A percentile compares a stretch with the other conserved stretches of the same genome.
These are phyloP conservation scores for Trinectes maculatus DNA, from an alignment of 2,113 vertebrate genomes.

Conservation along the genomic window DNA sequence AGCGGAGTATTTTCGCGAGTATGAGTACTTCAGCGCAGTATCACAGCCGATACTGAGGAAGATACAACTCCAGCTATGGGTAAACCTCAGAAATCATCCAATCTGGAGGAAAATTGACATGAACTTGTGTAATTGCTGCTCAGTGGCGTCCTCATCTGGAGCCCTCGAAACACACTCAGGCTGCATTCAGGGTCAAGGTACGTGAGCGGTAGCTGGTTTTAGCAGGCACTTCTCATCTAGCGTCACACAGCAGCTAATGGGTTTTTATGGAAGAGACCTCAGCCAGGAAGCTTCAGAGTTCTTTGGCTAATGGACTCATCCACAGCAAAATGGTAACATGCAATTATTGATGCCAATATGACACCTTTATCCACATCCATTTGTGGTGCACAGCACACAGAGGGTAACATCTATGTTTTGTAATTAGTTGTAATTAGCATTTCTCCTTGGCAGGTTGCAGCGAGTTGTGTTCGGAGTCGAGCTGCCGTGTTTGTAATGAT, in stretches of 20 bases:
- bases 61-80: too few species aligned
- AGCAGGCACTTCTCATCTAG: conserved; percentile 31
- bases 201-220: conserved; percentile 48
- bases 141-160: conserved; percentile 33
- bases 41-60: too few species aligned
- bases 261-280: conserved; percentile 70
- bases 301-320: conserved; percentile 69
- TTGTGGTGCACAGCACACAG: conserved; percentile 63
- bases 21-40: too few species aligned
- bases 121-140: conserved; percentile 66
- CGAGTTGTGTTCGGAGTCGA: conserved; percentile 58
- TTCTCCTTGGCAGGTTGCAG: conserved; percentile 68
- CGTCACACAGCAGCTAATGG: conserved; percentile 71
- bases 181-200: conserved; percentile 52
- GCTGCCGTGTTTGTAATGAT: conserved; percentile 50
- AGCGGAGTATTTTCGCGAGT: too few species aligned
- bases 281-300: conserved; percentile 61
- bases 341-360: conserved; percentile 70
- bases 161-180: conserved; percentile 32
- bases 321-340: conserved; percentile 51
- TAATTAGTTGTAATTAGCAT: conserved; percentile 78
- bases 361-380: conserved; percentile 64
- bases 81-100: too few species aligned
- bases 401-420: conserved; percentile 68
- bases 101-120: too few species aligned